Base-by-base conservation (phyloP, 2,888 invertebrate genomes). In the Melieria omissa region DNA sequence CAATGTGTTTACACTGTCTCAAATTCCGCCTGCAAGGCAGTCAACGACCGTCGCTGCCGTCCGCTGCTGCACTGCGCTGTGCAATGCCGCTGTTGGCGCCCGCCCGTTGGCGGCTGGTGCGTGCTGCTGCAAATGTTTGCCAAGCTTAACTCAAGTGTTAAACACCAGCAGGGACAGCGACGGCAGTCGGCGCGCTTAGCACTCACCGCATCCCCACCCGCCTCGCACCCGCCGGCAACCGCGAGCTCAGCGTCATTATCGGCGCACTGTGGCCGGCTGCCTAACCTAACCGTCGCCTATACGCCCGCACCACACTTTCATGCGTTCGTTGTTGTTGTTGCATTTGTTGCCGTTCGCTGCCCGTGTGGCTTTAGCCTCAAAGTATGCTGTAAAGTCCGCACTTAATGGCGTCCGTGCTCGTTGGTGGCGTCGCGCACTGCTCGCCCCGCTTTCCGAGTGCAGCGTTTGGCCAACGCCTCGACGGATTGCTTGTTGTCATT, bases 71-170 rank as follows among this genome's bases (percentile, higher is more conserved):
- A 49, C 49, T 49, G 10, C 62, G 55, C 9, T 41, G 61, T 52
- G 74, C 80, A 80, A 78, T 80, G 78, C 79, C 79, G 81, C 80
- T 82, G 82, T 84, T 83, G 84, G 83, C 80, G 83, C 79, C 9
- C 81, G 82, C 62, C 9, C 42, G 61, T 52, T 74, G 81, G 80
- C 78, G 80, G 78, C 79, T 79, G 81, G 80, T 83, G 82, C 83
- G 84, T 83, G 83, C 80, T 83, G 80, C 78, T 82, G 82, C 84
- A 82, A 84, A 83, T 83, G 83, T 83, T 83, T 84, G 83, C 79
- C 78, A 78, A 83, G 83, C 83, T 83, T 84, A 83, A 82, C 83
- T 84, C 80, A 81, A 83, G 83, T 83, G 83, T 72, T 74, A 74
- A 75, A 75, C 66, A 74, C 71, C 69, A 75, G 44, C 74, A 74